Base-by-base conservation (phyloP, 2,113 vertebrate genomes). In the Atlantisia rogersi region DNA sequence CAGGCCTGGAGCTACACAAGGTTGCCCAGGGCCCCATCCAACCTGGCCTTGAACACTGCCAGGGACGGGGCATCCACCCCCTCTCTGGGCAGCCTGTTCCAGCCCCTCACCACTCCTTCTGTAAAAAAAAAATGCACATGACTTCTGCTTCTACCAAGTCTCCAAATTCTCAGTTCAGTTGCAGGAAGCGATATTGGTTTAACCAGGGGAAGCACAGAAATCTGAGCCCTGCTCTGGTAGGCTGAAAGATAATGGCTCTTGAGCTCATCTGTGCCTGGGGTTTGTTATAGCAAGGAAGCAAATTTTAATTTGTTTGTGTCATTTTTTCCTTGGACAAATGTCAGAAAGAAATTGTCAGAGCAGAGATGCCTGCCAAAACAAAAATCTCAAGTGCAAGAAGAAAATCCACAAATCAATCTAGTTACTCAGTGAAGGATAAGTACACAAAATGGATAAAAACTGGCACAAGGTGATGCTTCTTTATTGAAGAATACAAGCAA, bases 261-360 rank as follows among this genome's bases (percentile, higher is more conserved):
- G 53, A 79, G 40, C 15, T 86, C 32, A 65, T 74, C 39, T 83
- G 87, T 76, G 63, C 48, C 60, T 75, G 67, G 65, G 37, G 50
- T 70, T 80, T 1, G 0, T 50, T 85, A 46, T 19, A 82, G 65
- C 20, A 87, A 88, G 35, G n/a, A 88, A 94, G 83, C 63, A 88
- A 48, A 90, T 90, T 86, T 75, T 81, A 40, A 91, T 94, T 93
- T 88, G 29, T 94, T 93, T 88, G 29, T 90, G 44, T 84, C 42
- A 60, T 78, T 92, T 90, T 83, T 92, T 46, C 11, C 69, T 84
- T 76, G 76, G 60, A n/a, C 73, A 84, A 93, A 93, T 55, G 19
- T 83, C 62, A 95, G 58, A 88, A 96, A 93, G 32, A 92, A 97
- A 94, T 64, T 84, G 35, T 71, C 79, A 92, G 64, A 74, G 88